These are phyloP conservation scores for Solen grandis DNA, from an alignment of 1,140 invertebrate genomes.

Conservation along the genomic window DNA sequence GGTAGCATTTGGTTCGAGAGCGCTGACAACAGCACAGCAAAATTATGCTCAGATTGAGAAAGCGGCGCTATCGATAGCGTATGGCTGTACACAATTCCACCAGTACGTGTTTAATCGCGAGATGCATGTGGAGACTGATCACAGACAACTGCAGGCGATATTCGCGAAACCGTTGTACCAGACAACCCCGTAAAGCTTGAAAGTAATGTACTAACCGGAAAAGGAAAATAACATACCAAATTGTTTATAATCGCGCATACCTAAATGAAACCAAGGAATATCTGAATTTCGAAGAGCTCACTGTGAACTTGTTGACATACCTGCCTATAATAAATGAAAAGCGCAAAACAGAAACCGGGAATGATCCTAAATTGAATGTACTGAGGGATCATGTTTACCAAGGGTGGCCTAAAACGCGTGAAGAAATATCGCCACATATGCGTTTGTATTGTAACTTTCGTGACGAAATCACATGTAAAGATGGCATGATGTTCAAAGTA, in stretches of 20 bases:
- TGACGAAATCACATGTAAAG: background rate
- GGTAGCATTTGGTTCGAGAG: background rate
- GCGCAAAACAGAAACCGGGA: constrained; percentile 1
- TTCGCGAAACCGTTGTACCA: constrained; percentile 42
- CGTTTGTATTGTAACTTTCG: constrained; percentile 1
- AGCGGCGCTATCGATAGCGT: background rate
- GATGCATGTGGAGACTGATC: constrained; percentile 8
- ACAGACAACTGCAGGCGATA: background rate
- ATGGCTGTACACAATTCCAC: background rate
- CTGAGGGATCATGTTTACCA: background rate
- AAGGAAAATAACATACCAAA: constrained; percentile 79
- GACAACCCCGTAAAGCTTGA: constrained; percentile 74
- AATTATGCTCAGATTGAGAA: constrained; percentile 6
- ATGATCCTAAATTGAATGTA: constrained; percentile 22
- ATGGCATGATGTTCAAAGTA: constrained; percentile 46
- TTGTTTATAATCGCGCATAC: constrained; percentile 45
- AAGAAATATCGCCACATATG: background rate
- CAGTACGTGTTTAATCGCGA: constrained; percentile 9
- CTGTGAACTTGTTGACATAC: background rate
- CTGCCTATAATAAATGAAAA: constrained; percentile 29
- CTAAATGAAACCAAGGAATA: constrained; percentile 30
- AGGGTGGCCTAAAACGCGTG: constrained; percentile 42
- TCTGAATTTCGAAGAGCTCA: background rate
- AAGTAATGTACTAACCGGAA: constrained; percentile 71
- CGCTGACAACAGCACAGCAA: background rate